Base-by-base conservation (phyloP, 2,113 vertebrate species). In the Myotis brandtii region DNA sequence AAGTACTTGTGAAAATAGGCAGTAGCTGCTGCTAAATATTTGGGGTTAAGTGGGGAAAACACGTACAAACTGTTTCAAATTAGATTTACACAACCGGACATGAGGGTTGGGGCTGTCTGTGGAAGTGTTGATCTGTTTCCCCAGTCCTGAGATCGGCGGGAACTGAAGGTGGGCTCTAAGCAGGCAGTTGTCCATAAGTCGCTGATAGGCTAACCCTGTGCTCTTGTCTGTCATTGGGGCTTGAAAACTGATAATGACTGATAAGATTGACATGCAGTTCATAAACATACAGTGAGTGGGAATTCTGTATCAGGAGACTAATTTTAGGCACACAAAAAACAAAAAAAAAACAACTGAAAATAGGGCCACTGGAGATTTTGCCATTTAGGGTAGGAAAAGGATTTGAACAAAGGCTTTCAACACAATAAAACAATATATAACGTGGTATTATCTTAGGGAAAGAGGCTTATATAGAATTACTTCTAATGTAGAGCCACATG, bases 241-340 rank as follows among this genome's bases (percentile, higher is more conserved):
- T 85, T 80, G 84, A 79, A 75, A 80, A 37, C 6, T 79, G 50
- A 87, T 80, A 67, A 56, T 76, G 80, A 70, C 75, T 90, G 43
- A 50, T 93, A 70, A 80, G 66, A 85, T 43, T 95, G 94, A 82
- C 70, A 50, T 91, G 80, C 75, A 56, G 76, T 69, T 66, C n/a
- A 52, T 56, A 83, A 83, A 40, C 8, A 54, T 43, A 50, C 23
- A 34, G 8, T 6, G 25, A 48, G 6, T 20, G 27, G 48, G 13
- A 75, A 84, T 87, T 76, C 46, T 30, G 27, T 89, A 27, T 79
- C 54, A 40, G 56, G 48, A 72, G 48, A 27, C 46, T 70, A 50
- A 43, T 70, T 76, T 27, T 2, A 30, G 76, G 20, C 43, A 34
- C 48, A 23, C 3, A 48, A 62, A 73, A 9, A 89, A 9, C 59